These are phyloP conservation scores for Pteromalus puparum DNA, from an alignment of 1,140 invertebrate genomes.

Conservation along the genomic window DNA sequence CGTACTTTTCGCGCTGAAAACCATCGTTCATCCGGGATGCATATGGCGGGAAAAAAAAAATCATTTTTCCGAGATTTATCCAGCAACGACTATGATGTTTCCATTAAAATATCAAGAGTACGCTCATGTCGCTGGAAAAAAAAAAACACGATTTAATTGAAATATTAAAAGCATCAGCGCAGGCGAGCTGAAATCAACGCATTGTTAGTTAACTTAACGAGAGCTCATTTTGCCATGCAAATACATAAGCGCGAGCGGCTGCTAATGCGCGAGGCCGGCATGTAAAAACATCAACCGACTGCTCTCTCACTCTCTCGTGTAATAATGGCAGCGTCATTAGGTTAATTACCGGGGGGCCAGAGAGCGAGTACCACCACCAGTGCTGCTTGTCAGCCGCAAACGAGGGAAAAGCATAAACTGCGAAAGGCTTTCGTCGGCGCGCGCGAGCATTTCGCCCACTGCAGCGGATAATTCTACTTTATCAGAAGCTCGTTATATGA, in stretches of 20 bases:
- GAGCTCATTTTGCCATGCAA: constrained; percentile 10
- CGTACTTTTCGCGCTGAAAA: background rate
- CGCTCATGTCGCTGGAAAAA: too few relatives aligned
- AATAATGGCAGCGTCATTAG: constrained; percentile 58
- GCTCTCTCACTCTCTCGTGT: background rate
- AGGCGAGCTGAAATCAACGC: background rate
- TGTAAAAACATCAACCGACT: constrained; percentile 9
- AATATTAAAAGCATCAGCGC: background rate
- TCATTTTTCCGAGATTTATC: background rate
- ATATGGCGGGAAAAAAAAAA: background rate
- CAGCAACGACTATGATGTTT: background rate
- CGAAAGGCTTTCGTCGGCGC: constrained; percentile 44
- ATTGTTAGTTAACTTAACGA: constrained; percentile 4
- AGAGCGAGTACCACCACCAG: constrained; percentile 16
- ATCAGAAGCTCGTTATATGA: constrained; percentile 49
- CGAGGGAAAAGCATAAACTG: constrained; percentile 57
- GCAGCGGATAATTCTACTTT: constrained; percentile 49
- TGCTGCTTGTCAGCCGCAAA: constrained; percentile 53
- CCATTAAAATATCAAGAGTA: background rate
- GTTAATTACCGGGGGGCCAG: constrained; percentile 57
- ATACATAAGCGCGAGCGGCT: background rate
- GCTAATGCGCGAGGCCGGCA: background rate
- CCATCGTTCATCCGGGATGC: too few relatives aligned
- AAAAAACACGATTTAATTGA: background rate
- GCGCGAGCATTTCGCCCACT: constrained; percentile 45